Percentiles rank a stretch among this genome's conserved stretches.
Evolutionary conservation across 2,888 invertebrate species (phyloP).

Genomic region (Sipha maydis): DNA sequence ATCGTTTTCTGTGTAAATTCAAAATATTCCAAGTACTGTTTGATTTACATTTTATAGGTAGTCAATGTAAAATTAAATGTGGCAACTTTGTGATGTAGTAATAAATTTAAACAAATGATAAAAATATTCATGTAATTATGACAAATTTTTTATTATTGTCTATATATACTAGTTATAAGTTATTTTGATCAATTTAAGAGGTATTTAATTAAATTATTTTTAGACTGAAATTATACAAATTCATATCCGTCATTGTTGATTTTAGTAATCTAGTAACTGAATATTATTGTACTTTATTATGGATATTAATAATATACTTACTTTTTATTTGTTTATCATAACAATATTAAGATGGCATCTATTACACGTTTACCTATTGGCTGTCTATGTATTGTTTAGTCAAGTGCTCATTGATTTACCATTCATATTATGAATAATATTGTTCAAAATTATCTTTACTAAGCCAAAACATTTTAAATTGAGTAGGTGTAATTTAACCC

Average conservation of each 20-base stretch:
- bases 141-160: constrained; percentile 36
- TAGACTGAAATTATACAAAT: constrained; percentile 61
- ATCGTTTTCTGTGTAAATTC: not conserved
- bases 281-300: constrained; percentile 45
- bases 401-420: constrained; percentile 54
- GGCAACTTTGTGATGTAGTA: constrained; percentile 57
- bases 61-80: constrained; percentile 25
- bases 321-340: constrained; percentile 12
- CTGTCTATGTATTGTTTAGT: constrained; percentile 35
- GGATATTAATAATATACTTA: not conserved
- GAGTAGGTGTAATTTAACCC: constrained; percentile 3
- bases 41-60: constrained; percentile 15
- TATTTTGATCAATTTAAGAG: constrained; percentile 50
- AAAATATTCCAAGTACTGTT: constrained; percentile 15
- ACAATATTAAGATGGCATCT: not conserved
- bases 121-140: constrained; percentile 32
- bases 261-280: constrained; percentile 41
- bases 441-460: constrained; percentile 2
- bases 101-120: constrained; percentile 23
- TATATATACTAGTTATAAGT: constrained; percentile 46
- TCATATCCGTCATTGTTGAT: constrained; percentile 56
- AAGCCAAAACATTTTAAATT: not conserved
- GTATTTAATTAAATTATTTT: constrained; percentile 50
- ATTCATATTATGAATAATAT: constrained; percentile 32
- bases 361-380: no score